Evolutionary conservation across 2,797 vertebrate genomes (phyloP), one percentile per base, ranked within the genome.

Genomic region (Leucoraja ocellata): DNA sequence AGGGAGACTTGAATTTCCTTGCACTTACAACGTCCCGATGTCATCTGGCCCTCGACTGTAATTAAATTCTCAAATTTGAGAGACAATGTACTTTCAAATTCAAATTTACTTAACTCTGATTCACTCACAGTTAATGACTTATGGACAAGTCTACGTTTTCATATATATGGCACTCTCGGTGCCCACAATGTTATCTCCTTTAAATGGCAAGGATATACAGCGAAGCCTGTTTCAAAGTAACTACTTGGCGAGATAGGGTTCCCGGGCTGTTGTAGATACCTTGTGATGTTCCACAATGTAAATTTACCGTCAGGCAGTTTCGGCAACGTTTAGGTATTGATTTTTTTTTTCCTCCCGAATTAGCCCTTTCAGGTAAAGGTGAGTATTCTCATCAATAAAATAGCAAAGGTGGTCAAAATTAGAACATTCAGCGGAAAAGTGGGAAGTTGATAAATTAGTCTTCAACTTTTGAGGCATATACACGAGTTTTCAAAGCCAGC

Each of bases 401-500:
- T 46, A 54, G 36, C 18, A 74, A 65, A 63, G 90, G 11, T 92
- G 46, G 63, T 32, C 65, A 32, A 76, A 28, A 92, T 74, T 46
- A 92, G 68, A 92, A 92, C 73, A 68, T 73, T 74, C 90, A 76
- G 73, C 3, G 90, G 65, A 71, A 92, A 74, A 76, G 90, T 54
- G 90, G 90, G 25, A 92, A 92, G 90, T 92, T 92, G 90, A 92
- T 92, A 46, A 92, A 92, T 92, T 76, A 39, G 90, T 76, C 90
- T 92, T 92, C 90, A 92, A 92, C 90, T 92, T 92, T 92, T 92
- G 73, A 92, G 90, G 74, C 94, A 93, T 95, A 96, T 95, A 95
- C 95, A 95, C 94, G 94, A 94, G 94, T 95, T 96, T 93, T 6
- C 95, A 92, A 92, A 92, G 90, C 90, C 63, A 91, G 86, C 93